Evolutionary conservation across 2,113 vertebrate genomes (phyloP).

Genomic region (Jaculus jaculus): DNA sequence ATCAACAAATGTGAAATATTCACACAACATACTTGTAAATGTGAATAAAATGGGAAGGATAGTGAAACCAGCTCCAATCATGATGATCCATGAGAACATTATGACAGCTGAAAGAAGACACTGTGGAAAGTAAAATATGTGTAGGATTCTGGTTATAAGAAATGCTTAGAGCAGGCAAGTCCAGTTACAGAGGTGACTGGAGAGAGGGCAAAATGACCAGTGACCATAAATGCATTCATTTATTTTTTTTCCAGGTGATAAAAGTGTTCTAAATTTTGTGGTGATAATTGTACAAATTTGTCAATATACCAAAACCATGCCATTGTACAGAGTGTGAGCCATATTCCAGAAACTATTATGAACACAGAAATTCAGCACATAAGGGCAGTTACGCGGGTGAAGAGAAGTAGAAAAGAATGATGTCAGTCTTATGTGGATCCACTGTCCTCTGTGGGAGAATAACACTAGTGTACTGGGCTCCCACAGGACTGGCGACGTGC

Average conservation of each 20-base stretch:
- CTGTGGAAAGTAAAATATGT: background rate
- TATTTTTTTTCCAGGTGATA: background rate
- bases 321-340: background rate
- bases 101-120: background rate
- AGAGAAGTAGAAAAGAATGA: background rate
- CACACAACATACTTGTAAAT: background rate
- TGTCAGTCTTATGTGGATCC: background rate
- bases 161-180: background rate
- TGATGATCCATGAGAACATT: background rate
- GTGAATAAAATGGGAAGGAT: background rate
- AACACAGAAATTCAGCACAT: background rate
- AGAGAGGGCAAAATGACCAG: background rate
- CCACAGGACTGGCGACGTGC: fast-evolving
- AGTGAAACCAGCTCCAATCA: background rate
- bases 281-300: background rate
- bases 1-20: background rate
- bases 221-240: background rate
- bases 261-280: background rate
- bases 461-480: too few species aligned
- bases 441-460: background rate
- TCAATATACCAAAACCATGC: background rate
- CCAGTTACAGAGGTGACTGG: background rate
- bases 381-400: background rate
- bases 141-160: background rate
- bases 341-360: background rate